Conservation (phyloP, 2,888 invertebrate species). For the Troides aeacus region DNA sequence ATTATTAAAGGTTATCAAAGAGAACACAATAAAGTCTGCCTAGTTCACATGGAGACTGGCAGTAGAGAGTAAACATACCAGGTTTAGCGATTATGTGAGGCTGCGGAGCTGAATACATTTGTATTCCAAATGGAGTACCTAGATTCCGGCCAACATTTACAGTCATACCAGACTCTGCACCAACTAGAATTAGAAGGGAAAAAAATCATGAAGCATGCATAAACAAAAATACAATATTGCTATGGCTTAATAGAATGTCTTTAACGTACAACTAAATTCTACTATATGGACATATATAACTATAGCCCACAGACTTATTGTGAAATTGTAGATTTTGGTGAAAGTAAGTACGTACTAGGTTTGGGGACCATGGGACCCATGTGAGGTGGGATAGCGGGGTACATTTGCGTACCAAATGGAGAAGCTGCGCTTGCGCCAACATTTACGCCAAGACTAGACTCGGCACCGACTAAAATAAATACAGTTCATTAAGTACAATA, state of each 20-base stretch:
- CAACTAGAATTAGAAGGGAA: constrained; percentile 34
- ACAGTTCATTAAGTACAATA: background rate
- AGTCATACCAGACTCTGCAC: constrained; percentile 47
- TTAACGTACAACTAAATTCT: too few species aligned
- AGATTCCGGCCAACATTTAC: constrained; percentile 37
- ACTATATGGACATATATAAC: too few species aligned
- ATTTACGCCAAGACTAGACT: constrained; percentile 44
- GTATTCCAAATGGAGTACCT: constrained; percentile 70
- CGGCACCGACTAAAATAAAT: constrained; percentile 40
- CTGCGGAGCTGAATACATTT: constrained; percentile 83
- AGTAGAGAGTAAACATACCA: constrained; percentile 41
- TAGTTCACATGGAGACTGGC: too few species aligned
- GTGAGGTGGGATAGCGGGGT: constrained; percentile 82
- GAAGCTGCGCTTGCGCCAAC: constrained; percentile 43
- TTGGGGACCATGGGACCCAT: constrained; percentile 75
- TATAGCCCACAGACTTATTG: too few species aligned
- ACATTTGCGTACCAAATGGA: constrained; percentile 80
- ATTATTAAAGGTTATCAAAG: too few species aligned
- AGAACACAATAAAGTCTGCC: too few species aligned
- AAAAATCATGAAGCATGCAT: background rate
- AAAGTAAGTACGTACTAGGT: constrained; percentile 46
- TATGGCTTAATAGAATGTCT: too few species aligned
- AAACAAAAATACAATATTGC: too few species aligned
- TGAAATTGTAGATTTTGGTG: background rate
- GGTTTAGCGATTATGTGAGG: constrained; percentile 76